phyloP scores from a whole-genome alignment of 2,113 vertebrate genomes.

The Anolis carolinensis region DNA sequence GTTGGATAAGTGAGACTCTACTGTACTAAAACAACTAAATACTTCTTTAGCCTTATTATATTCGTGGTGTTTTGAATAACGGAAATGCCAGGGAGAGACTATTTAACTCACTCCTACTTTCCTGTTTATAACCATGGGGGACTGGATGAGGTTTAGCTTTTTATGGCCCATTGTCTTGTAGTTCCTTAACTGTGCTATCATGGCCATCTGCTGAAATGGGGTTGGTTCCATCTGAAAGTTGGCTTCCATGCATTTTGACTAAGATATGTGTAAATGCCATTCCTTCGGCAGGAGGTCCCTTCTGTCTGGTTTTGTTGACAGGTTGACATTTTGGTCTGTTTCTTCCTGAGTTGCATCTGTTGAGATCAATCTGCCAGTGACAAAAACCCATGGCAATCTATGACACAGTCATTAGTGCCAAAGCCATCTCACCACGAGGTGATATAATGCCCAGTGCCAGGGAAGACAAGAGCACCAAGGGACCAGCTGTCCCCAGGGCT shows the following conservation, averaged over 20 bases:
- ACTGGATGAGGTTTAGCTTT: neutral
- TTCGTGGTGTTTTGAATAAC: neutral
- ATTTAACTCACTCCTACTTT: neutral
- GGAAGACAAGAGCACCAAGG: neutral
- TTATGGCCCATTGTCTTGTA: fast-evolving
- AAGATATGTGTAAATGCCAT: neutral
- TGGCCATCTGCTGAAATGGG: conserved; percentile 17
- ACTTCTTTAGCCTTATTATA: neutral
- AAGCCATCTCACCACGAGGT: neutral
- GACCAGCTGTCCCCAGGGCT: neutral
- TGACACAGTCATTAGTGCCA: neutral
- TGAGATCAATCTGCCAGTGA: neutral
- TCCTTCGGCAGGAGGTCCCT: neutral
- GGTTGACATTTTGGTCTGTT: neutral
- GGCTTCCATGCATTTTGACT: neutral
- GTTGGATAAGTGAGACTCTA: too few species aligned
- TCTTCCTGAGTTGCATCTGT: neutral
- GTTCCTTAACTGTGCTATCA: conserved; percentile 22
- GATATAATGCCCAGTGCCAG: neutral
- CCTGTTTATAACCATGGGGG: neutral
- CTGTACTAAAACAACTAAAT: too few species aligned
- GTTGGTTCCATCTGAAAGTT: fast-evolving
- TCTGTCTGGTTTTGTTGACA: fast-evolving
- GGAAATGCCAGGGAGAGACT: neutral
- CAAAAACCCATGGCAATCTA: neutral